Conservation (phyloP, 1,140 invertebrate species). For the Neodiprion pinetum region DNA sequence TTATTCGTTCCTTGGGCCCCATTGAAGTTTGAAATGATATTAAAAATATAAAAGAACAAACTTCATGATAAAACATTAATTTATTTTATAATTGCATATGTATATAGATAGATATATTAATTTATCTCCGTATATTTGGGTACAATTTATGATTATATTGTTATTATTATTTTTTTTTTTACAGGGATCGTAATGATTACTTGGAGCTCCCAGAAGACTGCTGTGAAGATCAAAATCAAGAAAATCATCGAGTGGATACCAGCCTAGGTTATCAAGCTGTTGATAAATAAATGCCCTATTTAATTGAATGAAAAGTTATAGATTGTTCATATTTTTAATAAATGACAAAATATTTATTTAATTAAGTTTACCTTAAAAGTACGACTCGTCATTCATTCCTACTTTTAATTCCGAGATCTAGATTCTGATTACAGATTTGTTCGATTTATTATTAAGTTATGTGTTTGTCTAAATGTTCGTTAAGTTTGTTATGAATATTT, state of each 20-base stretch:
- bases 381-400: no score
- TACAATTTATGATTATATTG: not conserved
- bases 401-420: no score
- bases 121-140: not conserved
- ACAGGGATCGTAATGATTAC: constrained; percentile 51
- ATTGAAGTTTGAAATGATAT: no score
- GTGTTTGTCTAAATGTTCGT: no score
- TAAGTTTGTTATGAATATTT: no score
- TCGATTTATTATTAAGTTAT: no score
- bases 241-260: not conserved
- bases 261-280: not conserved
- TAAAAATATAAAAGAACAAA: no score
- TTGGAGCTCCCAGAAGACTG: constrained; percentile 45
- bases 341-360: not conserved
- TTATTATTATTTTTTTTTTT: constrained; percentile 36
- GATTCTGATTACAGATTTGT: no score
- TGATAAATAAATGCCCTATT: not conserved
- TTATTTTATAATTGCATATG: constrained; percentile 29
- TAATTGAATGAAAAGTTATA: not conserved
- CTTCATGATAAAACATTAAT: constrained; percentile 5
- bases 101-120: not conserved
- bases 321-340: not conserved
- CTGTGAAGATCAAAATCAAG: constrained; percentile 34
- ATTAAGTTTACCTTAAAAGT: not conserved
- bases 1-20: not conserved